These are phyloP conservation scores for Aleiodes testaceus DNA, from an alignment of 2,888 invertebrate genomes.

Conservation along the genomic window DNA sequence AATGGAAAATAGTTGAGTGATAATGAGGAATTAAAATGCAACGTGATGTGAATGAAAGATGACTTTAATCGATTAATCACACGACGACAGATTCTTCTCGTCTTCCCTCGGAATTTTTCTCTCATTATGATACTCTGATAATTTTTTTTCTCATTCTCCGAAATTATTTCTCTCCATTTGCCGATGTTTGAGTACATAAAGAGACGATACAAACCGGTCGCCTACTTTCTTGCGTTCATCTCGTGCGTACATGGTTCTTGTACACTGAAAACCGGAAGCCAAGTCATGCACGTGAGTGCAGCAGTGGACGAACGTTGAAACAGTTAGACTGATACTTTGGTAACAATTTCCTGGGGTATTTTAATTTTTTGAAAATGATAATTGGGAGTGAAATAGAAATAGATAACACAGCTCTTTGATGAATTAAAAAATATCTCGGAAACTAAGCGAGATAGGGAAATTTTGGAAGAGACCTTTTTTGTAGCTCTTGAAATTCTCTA, in stretches of 20 bases:
- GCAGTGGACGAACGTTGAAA: conserved; percentile 10
- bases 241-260: conserved; percentile 26
- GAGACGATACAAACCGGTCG: conserved; percentile 32
- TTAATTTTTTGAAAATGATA: not conserved
- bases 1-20: not conserved
- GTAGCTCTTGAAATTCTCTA: too few relatives aligned
- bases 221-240: conserved; percentile 44
- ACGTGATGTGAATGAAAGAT: too few relatives aligned
- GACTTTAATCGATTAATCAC: too few relatives aligned
- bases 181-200: conserved; percentile 10
- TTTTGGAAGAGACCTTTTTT: too few relatives aligned
- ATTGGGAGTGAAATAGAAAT: not conserved
- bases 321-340: conserved; percentile 17
- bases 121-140: too few relatives aligned
- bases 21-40: too few relatives aligned
- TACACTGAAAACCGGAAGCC: conserved; percentile 42
- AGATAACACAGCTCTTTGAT: too few relatives aligned
- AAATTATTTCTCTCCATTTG: not conserved
- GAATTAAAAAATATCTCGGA: too few relatives aligned
- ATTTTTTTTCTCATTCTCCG: not conserved
- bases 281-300: conserved; percentile 42
- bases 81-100: too few relatives aligned
- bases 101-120: too few relatives aligned
- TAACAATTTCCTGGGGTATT: not conserved
- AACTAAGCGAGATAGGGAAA: too few relatives aligned